Evolutionary conservation across 2,797 vertebrate genomes (phyloP), one percentile per base, ranked within the genome.

Genomic region (Eulemur albifrons): DNA sequence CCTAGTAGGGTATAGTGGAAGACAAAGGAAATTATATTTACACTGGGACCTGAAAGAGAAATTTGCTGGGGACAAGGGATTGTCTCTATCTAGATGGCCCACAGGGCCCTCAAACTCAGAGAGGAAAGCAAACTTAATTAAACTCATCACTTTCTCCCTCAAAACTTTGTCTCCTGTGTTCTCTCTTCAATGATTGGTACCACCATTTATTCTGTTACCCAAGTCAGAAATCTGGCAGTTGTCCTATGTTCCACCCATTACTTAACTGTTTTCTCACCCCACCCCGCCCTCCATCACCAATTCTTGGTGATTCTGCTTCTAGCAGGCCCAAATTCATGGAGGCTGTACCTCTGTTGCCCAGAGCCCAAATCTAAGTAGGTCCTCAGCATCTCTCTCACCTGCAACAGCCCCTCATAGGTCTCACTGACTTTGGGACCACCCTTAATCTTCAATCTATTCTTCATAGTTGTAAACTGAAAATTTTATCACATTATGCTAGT

Each of bases 1-100:
- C 10, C 70, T 45, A 54, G 40, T 25, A 10, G 52, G 61, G 70
- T 61, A 61, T 35, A 84, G 50, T 70, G 70, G 30, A 79, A 85
- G 72, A 54, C 63, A 79, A 80, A 95, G 35, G 5, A 80, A 90
- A 86, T 85, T 59, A 70, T 77, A 79, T 77, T 84, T 89, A 70
- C n/a, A 70, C n/a, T 43, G 38, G 50, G 20, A 79, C 35, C 30
- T 48, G 63, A 61, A 77, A 59, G 59, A 85, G 21, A 72, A 52
- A n/a, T 85, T 70, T 61, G 27, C 83, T 63, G 30, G 75, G 79
- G 30, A 85, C 23, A 72, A 94, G 27, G 21, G 17, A 80, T 27
- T 18, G 48, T n/a, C 54, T 77, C 52, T 2, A n/a, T 4, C 40
- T 61, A 27, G 11, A 90, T 27, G 32, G 20, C 45, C 40, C 81